Percentiles rank a stretch among this genome's conserved stretches.
Conservation (phyloP, 1,140 invertebrate species). For the Caenorhabditis tropicalis region DNA sequence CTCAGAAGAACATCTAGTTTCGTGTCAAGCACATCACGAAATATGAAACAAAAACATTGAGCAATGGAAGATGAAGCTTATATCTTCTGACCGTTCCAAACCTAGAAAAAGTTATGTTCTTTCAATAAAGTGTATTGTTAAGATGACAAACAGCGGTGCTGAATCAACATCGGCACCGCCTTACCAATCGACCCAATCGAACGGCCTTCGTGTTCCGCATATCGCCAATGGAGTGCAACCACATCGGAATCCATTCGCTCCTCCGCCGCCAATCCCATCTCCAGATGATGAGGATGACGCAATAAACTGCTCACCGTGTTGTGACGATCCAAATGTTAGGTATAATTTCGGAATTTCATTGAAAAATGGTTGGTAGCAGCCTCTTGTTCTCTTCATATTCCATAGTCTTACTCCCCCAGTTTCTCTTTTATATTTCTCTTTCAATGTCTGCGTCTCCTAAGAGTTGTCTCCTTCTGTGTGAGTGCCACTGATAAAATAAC, state of each 20-base stretch:
- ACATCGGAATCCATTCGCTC: conserved; percentile 51
- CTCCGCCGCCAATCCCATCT: neutral
- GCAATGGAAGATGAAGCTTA: no score
- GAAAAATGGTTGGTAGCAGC: neutral
- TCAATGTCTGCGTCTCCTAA: conserved; percentile 1
- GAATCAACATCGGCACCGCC: conserved; percentile 21
- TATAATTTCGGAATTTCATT: conserved; percentile 21
- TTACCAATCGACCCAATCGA: neutral
- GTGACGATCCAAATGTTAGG: conserved; percentile 61
- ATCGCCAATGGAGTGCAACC: conserved; percentile 3
- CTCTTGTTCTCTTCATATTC: neutral
- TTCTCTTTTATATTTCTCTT: neutral
- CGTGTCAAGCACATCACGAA: no score
- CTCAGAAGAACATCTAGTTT: no score
- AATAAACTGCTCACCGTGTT: conserved; percentile 63
- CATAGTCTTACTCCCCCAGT: neutral
- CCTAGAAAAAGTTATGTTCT: no score
- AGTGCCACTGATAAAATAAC: conserved; percentile 2
- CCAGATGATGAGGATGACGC: conserved; percentile 56
- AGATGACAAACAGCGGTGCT: conserved; percentile 38
- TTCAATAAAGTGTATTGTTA: neutral
- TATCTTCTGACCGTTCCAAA: no score
- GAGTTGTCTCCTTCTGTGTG: neutral
- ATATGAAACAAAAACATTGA: no score
- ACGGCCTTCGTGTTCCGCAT: neutral